phyloP scores from a whole-genome alignment of 2,797 vertebrate species.

The Ctenosaura bakeri region DNA sequence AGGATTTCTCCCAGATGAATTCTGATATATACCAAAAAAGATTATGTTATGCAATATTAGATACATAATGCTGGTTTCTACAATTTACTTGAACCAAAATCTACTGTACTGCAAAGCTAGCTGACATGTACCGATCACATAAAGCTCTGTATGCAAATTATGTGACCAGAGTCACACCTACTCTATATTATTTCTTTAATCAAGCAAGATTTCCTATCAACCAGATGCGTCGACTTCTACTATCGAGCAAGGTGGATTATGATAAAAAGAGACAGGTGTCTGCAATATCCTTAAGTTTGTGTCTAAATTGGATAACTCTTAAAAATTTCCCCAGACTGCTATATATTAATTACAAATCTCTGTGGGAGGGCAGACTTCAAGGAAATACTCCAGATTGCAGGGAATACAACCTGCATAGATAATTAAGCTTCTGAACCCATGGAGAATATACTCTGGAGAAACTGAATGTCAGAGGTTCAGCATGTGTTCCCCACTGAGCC shows the following conservation, averaged over 20 bases:
- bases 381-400: conserved; percentile 26
- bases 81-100: neutral
- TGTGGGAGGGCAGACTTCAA: conserved; percentile 26
- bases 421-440: conserved; percentile 20
- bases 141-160: conserved; percentile 1
- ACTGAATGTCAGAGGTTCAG: neutral
- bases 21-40: neutral
- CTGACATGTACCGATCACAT: neutral
- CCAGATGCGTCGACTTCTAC: neutral
- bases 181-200: conserved; percentile 20
- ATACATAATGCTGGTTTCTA: neutral
- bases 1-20: neutral
- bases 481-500: too few species aligned
- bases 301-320: conserved; percentile 34
- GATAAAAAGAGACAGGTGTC: conserved; percentile 32
- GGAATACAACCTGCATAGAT: neutral
- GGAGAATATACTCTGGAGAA: neutral
- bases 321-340: conserved; percentile 7
- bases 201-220: conserved; percentile 18
- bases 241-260: neutral
- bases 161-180: conserved; percentile 5
- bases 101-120: neutral
- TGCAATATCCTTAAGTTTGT: conserved; percentile 16
- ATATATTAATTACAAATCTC: conserved; percentile 42
- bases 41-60: neutral